phyloP scores from a whole-genome alignment of 2,797 vertebrate species.

The Mionectes olivaceus region DNA sequence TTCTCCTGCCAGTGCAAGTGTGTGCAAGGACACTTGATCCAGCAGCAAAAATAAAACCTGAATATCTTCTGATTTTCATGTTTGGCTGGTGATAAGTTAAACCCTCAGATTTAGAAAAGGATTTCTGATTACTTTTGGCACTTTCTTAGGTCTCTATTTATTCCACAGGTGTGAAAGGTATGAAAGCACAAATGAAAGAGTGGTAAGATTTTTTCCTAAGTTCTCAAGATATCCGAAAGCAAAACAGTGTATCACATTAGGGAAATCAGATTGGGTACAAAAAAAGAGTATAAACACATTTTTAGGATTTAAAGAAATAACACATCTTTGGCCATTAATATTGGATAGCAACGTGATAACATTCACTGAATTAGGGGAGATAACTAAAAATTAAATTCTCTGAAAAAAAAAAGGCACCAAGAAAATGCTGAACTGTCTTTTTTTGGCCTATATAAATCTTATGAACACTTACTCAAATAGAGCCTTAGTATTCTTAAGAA shows the following conservation, averaged over 20 bases:
- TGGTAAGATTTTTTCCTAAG: not conserved
- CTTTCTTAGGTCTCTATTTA: not conserved
- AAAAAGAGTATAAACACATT: not conserved
- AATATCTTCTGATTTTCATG: not conserved
- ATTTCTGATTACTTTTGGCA: not conserved
- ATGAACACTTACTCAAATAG: not conserved
- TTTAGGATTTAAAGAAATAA: not conserved
- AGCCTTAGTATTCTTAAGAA: not conserved
- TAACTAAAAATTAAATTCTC: not conserved
- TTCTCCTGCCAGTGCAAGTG: not conserved
- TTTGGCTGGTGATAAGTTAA: not conserved
- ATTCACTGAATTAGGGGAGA: not conserved
- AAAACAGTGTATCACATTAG: not conserved
- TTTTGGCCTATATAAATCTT: not conserved
- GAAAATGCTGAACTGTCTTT: not conserved
- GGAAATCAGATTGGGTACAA: not conserved
- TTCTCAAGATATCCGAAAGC: not conserved
- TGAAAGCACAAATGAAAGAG: not conserved
- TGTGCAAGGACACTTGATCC: not conserved
- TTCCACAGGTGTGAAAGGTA: not conserved
- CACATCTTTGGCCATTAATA: accelerated
- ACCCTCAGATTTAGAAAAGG: not conserved
- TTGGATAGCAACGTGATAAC: not conserved
- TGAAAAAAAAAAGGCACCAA: not conserved
- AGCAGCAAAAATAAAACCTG: not conserved